Evolutionary conservation across 23 tunicate genomes (phyloP).

Genomic region (Halocynthia roretzi): DNA sequence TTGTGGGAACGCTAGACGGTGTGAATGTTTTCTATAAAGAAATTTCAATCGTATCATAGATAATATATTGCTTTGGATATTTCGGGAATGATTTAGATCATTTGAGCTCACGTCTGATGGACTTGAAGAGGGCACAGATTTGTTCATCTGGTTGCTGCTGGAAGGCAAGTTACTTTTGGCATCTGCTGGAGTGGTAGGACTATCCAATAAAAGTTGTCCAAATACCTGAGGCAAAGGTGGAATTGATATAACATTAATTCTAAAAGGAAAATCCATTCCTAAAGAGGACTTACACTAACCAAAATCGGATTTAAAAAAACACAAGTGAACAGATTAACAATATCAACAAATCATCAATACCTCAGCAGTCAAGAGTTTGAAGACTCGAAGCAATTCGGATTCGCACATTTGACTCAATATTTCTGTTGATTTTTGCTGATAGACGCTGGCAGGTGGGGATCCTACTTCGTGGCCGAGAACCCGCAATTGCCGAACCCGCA

Average conservation of each 20-base stretch:
- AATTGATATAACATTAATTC: no score
- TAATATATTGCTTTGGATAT: no score
- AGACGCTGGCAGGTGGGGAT: no score
- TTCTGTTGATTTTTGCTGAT: neutral
- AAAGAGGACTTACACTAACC: neutral
- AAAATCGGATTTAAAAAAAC: neutral
- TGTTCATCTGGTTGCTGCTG: no score
- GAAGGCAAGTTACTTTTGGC: no score
- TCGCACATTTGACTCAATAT: conserved; percentile 48
- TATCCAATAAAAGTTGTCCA: conserved; percentile 55
- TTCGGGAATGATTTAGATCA: no score
- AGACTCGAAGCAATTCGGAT: conserved; percentile 46
- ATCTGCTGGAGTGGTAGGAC: neutral
- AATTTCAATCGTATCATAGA: neutral
- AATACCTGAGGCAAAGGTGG: conserved; percentile 28
- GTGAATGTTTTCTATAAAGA: neutral
- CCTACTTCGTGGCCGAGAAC: conserved; percentile 26
- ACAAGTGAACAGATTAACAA: neutral
- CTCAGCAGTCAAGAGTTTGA: conserved; percentile 63
- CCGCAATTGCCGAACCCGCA: conserved; percentile 57
- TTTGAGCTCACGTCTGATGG: no score
- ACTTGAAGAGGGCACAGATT: no score
- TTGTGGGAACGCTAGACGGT: conserved; percentile 25
- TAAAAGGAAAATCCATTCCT: neutral
- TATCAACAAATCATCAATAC: conserved; percentile 11